These are phyloP conservation scores for Callocephalon fimbriatum DNA, from an alignment of 2,113 vertebrate genomes.

Conservation along the genomic window DNA sequence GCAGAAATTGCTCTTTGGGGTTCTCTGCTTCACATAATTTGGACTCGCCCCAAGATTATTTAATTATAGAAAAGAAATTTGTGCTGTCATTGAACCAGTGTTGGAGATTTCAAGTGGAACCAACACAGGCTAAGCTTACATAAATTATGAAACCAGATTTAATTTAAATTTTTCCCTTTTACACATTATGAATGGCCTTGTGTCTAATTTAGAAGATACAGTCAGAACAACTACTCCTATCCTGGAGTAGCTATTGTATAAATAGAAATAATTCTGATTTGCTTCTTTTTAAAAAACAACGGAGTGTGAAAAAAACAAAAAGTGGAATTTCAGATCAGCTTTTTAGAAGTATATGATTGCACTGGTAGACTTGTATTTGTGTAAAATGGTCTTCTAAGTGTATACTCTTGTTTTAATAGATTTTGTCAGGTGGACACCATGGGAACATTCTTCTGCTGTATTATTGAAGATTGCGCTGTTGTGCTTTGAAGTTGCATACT, in stretches of 20 bases:
- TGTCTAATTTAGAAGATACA: not conserved
- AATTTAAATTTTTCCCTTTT: not conserved
- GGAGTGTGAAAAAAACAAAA: not conserved
- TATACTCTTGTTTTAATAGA: not conserved
- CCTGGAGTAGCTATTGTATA: not conserved
- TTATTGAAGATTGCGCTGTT: not conserved
- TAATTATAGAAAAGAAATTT: conserved; percentile 35
- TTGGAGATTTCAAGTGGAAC: conserved; percentile 4
- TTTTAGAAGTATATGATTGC: not conserved
- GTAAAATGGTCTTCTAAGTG: not conserved
- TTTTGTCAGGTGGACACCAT: not conserved
- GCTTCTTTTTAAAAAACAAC: not conserved
- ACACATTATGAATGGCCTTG: not conserved
- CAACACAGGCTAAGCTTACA: not conserved
- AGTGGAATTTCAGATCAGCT: not conserved
- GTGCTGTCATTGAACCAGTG: not conserved
- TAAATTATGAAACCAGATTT: not conserved
- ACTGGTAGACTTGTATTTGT: not conserved
- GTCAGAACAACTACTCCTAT: not conserved
- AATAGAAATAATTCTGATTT: not conserved
- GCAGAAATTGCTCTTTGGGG: conserved; percentile 26
- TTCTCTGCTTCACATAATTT: conserved; percentile 32
- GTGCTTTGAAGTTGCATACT: not conserved
- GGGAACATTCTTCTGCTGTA: not conserved
- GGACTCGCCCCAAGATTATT: conserved; percentile 23